phyloP scores from a whole-genome alignment of 2,888 invertebrate genomes.

The Quadroppia sp. region DNA sequence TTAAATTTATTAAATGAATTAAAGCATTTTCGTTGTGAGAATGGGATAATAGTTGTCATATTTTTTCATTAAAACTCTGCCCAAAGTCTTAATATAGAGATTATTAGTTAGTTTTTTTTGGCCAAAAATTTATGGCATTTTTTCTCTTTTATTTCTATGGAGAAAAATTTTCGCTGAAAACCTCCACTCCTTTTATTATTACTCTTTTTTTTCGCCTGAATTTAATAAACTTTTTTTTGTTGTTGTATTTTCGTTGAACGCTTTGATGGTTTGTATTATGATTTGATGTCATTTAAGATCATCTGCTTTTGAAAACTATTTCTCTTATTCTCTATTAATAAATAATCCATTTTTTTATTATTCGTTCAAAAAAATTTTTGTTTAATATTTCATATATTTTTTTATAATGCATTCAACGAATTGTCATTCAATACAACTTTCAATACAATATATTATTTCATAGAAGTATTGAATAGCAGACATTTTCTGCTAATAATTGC shows the following conservation, averaged over 20 bases:
- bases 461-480: too few relatives aligned
- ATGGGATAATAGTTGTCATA: conserved; percentile 7
- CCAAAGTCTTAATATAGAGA: too few relatives aligned
- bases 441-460: too few relatives aligned
- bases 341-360: conserved; percentile 1
- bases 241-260: too few relatives aligned
- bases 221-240: background rate
- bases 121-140: conserved; percentile 2
- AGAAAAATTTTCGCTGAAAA: too few relatives aligned
- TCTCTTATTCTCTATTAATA: background rate
- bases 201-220: background rate
- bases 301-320: conserved; percentile 8
- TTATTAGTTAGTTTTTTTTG: too few relatives aligned
- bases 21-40: background rate
- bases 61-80: too few relatives aligned
- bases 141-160: background rate
- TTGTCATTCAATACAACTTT: too few relatives aligned
- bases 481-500: background rate
- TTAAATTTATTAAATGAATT: conserved; percentile 1
- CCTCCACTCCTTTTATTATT: background rate
- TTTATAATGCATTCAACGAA: too few relatives aligned
- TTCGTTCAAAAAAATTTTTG: background rate
- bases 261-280: conserved; percentile 1
- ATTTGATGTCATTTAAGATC: conserved; percentile 9
- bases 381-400: conserved; percentile 3